These are phyloP conservation scores for Patella caerulea DNA, from an alignment of 2,888 invertebrate genomes.

Conservation along the genomic window DNA sequence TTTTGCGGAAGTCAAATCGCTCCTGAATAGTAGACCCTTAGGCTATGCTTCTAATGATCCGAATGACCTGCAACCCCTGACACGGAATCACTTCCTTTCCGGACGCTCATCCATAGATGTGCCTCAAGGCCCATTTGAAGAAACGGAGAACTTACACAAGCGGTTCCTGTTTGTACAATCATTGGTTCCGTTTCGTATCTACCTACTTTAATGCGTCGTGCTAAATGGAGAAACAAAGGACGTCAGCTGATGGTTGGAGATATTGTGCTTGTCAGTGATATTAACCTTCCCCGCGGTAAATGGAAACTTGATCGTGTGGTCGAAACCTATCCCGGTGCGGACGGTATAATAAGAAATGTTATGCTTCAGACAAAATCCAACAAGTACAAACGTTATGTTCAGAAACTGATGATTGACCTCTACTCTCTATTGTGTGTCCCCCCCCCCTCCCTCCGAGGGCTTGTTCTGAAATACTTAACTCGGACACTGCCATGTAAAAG, in stretches of 20 bases:
- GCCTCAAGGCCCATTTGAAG: slow-evolving; percentile 19
- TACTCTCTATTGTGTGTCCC: too few species aligned
- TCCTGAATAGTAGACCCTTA: slow-evolving; percentile 26
- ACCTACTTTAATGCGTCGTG: slow-evolving; percentile 8
- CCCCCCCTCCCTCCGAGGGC: too few species aligned
- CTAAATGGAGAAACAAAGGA: slow-evolving; percentile 8
- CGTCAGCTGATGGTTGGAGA: neutral
- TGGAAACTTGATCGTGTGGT: slow-evolving; percentile 16
- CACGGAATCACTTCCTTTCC: slow-evolving; percentile 28
- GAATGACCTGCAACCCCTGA: slow-evolving; percentile 19
- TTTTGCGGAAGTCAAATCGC: slow-evolving; percentile 19
- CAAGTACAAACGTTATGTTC: slow-evolving; percentile 6
- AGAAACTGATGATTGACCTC: neutral
- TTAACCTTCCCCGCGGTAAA: neutral
- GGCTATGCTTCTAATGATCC: slow-evolving; percentile 18
- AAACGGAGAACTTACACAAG: slow-evolving; percentile 6
- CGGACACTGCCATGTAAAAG: too few species aligned
- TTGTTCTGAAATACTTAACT: too few species aligned
- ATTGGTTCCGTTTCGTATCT: neutral
- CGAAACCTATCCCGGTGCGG: slow-evolving; percentile 18
- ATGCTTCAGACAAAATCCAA: slow-evolving; percentile 11
- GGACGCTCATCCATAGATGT: slow-evolving; percentile 21
- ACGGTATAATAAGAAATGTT: slow-evolving; percentile 17
- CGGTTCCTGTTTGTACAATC: slow-evolving; percentile 24
- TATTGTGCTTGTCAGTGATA: slow-evolving; percentile 21